A percentile compares a stretch with the other conserved stretches of the same genome.
These are phyloP conservation scores for Lanistes nyassanus DNA, from an alignment of 1,140 invertebrate species.

Conservation along the genomic window DNA sequence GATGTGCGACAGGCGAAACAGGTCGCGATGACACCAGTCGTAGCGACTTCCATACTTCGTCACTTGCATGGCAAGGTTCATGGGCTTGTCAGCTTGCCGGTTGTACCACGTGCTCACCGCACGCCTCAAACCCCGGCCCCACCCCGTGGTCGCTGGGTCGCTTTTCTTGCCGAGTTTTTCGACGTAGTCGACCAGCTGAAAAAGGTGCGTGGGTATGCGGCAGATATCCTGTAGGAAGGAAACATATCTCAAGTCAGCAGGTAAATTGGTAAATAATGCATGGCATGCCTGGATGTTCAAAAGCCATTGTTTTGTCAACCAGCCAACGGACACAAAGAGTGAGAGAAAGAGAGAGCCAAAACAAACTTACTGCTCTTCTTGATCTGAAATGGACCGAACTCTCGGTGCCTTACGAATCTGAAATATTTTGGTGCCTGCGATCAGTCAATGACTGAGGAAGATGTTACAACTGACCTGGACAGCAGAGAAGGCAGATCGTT, in stretches of 20 bases:
- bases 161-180: slow-evolving; percentile 27
- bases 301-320: no score
- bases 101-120: slow-evolving; percentile 74
- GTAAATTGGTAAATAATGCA: no score
- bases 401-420: no score
- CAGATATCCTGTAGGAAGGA: slow-evolving; percentile 48
- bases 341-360: no score
- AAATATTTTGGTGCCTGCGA: no score
- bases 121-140: slow-evolving; percentile 74
- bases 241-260: no score
- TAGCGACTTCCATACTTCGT: slow-evolving; percentile 74
- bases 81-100: slow-evolving; percentile 66
- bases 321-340: no score
- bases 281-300: no score
- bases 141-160: slow-evolving; percentile 61
- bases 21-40: slow-evolving; percentile 77
- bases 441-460: no score
- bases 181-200: slow-evolving; percentile 61
- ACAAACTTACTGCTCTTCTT: no score
- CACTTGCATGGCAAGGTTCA: slow-evolving; percentile 73
- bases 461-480: background rate
- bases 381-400: no score
- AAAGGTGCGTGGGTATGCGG: slow-evolving; percentile 67
- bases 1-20: slow-evolving; percentile 75
- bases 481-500: background rate